phyloP scores from a whole-genome alignment of 2,797 vertebrate species.

The Sternarchorhynchus goeldii region DNA sequence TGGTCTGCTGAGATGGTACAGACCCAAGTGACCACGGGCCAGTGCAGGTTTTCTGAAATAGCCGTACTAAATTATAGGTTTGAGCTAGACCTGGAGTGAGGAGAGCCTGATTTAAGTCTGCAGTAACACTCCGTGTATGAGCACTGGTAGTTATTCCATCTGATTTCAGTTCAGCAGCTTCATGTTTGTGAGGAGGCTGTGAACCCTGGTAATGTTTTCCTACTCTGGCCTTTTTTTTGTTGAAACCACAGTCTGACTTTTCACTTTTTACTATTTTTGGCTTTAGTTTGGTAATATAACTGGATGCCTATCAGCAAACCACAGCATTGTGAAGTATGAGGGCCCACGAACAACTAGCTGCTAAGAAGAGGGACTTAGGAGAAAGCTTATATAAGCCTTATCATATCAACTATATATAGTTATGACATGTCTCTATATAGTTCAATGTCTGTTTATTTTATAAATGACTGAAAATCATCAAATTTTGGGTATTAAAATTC shows the following conservation, averaged over 20 bases:
- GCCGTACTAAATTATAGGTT: conserved; percentile 74
- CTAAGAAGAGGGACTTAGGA: not conserved
- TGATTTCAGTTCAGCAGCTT: conserved; percentile 71
- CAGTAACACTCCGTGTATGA: conserved; percentile 62
- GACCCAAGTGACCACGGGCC: conserved; percentile 69
- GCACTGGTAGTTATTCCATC: conserved; percentile 68
- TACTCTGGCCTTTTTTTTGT: conserved; percentile 29
- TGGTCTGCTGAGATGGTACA: conserved; percentile 65
- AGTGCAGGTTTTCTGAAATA: conserved; percentile 73
- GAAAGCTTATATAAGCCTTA: conserved; percentile 14
- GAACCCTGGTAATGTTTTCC: conserved; percentile 58
- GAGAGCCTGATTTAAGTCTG: conserved; percentile 58
- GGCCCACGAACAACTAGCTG: conserved; percentile 17
- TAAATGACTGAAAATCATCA: conserved; percentile 40
- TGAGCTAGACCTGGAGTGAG: conserved; percentile 67
- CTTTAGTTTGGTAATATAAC: conserved; percentile 29
- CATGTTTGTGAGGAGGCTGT: conserved; percentile 60
- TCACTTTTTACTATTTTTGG: conserved; percentile 40
- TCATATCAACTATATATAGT: not conserved
- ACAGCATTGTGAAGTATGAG: conserved; percentile 18
- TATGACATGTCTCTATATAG: not conserved
- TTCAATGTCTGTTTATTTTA: not conserved
- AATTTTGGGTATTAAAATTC: conserved; percentile 32
- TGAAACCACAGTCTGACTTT: conserved; percentile 56
- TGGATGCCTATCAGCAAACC: conserved; percentile 34